Evolutionary conservation across 2,797 vertebrate species (phyloP).

Genomic region (Salmo trutta): DNA sequence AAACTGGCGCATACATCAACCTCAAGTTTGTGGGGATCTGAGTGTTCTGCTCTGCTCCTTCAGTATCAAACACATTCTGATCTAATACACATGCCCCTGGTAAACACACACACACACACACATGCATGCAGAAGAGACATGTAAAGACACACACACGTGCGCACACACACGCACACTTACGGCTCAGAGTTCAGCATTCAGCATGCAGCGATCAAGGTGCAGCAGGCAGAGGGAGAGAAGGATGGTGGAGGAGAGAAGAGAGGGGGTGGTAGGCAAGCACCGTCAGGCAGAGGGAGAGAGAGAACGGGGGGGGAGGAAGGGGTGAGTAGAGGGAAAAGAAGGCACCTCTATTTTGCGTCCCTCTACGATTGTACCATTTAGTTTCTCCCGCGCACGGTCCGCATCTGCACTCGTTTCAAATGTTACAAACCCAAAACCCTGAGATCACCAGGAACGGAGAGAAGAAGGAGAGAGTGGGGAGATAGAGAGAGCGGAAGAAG

Average conservation of each 20-base stretch:
- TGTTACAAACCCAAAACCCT: conserved; percentile 99
- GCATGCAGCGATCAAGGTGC: conserved; percentile 3
- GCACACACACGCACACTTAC: conserved; percentile 23
- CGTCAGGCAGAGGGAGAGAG: neutral
- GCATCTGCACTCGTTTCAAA: conserved; percentile 98
- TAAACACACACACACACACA: neutral
- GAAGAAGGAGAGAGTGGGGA: conserved; percentile 1
- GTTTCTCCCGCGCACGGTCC: conserved; percentile 96
- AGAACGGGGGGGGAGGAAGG: conserved; percentile 3
- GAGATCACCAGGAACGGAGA: conserved; percentile 65
- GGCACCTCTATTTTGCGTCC: conserved; percentile 98
- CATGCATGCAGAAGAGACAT: neutral
- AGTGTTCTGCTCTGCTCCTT: conserved; percentile 4
- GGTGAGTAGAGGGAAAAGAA: conserved; percentile 35
- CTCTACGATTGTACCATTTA: conserved; percentile 99
- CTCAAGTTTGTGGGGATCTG: conserved; percentile 15
- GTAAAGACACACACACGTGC: neutral
- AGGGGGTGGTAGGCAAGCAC: neutral
- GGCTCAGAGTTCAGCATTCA: conserved; percentile 21
- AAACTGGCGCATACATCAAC: conserved; percentile 29
- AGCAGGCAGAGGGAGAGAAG: conserved; percentile 5
- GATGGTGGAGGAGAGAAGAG: conserved; percentile 9
- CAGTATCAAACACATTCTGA: conserved; percentile 22
- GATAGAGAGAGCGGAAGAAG: neutral
- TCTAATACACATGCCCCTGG: conserved; percentile 35